These are phyloP conservation scores for Drosophila watanabei DNA, from an alignment of 1,140 invertebrate genomes.

Conservation along the genomic window DNA sequence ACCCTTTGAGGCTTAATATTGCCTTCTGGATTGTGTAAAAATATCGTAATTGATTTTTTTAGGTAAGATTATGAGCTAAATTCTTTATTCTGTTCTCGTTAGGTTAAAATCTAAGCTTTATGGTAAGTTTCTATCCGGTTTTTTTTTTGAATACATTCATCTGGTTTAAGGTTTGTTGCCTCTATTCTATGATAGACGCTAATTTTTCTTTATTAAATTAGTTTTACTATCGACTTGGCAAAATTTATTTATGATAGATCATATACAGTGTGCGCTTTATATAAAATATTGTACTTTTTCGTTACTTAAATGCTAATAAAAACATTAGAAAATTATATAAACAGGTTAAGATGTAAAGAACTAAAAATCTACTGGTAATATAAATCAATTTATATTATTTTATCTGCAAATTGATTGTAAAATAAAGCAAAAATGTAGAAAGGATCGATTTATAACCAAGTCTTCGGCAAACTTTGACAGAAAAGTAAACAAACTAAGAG, in stretches of 20 bases:
- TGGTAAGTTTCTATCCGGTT: not conserved
- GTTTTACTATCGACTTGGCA: not conserved
- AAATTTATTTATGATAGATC: not conserved
- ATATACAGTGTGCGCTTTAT: not conserved
- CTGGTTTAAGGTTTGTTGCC: not conserved
- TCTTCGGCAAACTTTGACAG: no score
- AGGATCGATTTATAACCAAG: not conserved
- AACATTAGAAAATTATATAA: not conserved
- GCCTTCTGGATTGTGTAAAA: not conserved
- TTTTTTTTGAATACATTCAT: not conserved
- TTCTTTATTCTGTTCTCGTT: not conserved
- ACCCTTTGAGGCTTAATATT: not conserved
- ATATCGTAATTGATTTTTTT: not conserved
- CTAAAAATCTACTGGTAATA: not conserved
- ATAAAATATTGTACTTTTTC: not conserved
- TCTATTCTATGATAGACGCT: not conserved
- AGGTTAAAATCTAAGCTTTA: no score
- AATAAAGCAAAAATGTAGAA: not conserved
- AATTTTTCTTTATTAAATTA: constrained; percentile 3
- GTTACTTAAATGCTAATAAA: not conserved
- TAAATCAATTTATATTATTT: not conserved
- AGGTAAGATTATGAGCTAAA: no score
- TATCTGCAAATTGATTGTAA: not conserved
- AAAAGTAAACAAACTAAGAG: no score
- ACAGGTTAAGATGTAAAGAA: not conserved